Evolutionary conservation across 1,140 invertebrate species (phyloP), one percentile per base, ranked within the genome.

Genomic region (Adoxophyes honmai): DNA sequence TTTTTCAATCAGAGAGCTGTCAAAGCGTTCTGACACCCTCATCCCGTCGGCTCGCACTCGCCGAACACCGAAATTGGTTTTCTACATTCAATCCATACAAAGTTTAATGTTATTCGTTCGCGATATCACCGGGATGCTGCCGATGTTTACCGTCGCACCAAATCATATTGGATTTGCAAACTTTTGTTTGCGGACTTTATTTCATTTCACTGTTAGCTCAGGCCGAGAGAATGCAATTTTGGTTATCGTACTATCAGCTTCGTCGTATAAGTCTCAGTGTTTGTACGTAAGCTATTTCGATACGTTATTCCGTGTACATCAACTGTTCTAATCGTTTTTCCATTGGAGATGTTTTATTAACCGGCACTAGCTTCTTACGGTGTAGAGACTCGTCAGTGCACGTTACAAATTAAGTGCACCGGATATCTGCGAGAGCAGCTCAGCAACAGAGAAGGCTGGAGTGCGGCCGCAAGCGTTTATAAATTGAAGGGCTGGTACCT

Each of bases 1-100:
- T 89, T 89, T 89, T 90, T 90, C 89, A 90, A 90, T 90, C 89
- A 90, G 84, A 80, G 86, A 88, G 79, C 88, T 90, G 89, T 90
- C 89, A 90, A 89, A 88, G 84, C 84, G 78, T 81, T 84, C 80
- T 88, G 87, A 88, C 86, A 87, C 85, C 86, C 86, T 87, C 86
- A 83, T 84, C 85, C 81, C 85, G 80, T 77, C 80, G 85, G 83
- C 83, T 87, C 83, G 81, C 81, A 81, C 82, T 87, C 84, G 81
- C 84, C 87, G 87, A 84, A 77, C 82, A 83, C 84, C 84, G 83
- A 89, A 89, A 89, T 89, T 88, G 88, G 85, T 89, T 89, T 89
- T 89, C 88, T 88, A 89, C 88, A 88, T 89, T 88, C 86, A 88
- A 88, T 88, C 84, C 84, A 88, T 86, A 87, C 82, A 89, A 88